Base-by-base conservation (phyloP, 2,888 invertebrate species). In the Leptinotarsa haldemani region DNA sequence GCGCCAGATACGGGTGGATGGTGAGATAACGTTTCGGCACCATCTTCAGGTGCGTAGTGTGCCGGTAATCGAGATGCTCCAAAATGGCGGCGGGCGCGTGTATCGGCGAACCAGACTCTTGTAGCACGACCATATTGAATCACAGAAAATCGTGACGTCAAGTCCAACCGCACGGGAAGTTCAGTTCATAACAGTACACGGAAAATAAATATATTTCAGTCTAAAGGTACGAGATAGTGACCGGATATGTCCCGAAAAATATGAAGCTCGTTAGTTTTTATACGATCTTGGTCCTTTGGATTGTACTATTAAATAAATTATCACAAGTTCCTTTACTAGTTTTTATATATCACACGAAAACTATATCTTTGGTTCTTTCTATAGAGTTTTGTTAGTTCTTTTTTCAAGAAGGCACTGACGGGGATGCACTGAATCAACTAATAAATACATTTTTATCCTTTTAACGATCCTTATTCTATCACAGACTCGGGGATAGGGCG, bases 11-110 rank as follows among this genome's bases (percentile, higher is more conserved):
- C 88, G 95, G 95, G 88, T 96, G 96, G 87, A 96, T 91, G 90
- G 94, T 95, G 88, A 96, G 94, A 89, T 94, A 96, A 85, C 96
- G 91, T 90, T 96, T 96, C 85, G 95, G 95, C 89, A 96, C 91
- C 91, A 96, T 93, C 92, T 96, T 96, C 88, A 95, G 90, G 83
- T 95, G 94, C 84, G 94, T 93, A 83, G 94, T 92, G 88, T 94
- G 94, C 84, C 94, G 93, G 88, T 94, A 95, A 88, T 95, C 95
- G 86, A 95, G 89, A 80, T 92, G 91, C 80, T 91, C 91, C 81
- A 88, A 83, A 70, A 88, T 84, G 66, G 92, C 89, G 82, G 92
- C 92, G 86, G 92, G 91, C 84, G 93, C 92, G 83, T 87, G 86
- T 77, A 87, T 83, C 46, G 88, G 88, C 70, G 82, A 81, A 77